phyloP scores from a whole-genome alignment of 1,140 invertebrate genomes.

The Drosophila teissieri region DNA sequence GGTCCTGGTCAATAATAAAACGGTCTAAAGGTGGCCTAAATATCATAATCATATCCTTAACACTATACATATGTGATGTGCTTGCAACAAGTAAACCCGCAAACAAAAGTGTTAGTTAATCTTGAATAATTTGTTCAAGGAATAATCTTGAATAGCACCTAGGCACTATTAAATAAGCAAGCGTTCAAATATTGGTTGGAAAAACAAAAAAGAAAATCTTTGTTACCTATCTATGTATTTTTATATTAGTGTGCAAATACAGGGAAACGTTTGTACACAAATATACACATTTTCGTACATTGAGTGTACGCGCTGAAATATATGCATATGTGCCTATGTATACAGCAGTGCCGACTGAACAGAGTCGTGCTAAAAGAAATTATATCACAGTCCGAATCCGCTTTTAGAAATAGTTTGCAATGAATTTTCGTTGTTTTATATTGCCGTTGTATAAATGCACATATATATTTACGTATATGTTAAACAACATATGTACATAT shows the following conservation, averaged over 20 bases:
- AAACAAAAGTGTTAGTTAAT: not conserved
- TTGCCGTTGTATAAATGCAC: conserved; percentile 9
- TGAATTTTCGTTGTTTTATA: conserved; percentile 38
- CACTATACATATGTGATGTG: not conserved
- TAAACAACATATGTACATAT: conserved; percentile 28
- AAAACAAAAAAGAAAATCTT: conserved; percentile 50
- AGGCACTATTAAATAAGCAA: conserved; percentile 54
- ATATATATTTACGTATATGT: no score
- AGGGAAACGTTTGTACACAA: not conserved
- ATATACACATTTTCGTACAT: not conserved
- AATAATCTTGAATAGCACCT: conserved; percentile 2
- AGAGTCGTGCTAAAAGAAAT: conserved; percentile 64
- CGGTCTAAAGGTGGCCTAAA: not conserved
- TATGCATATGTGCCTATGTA: conserved; percentile 13
- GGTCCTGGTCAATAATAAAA: not conserved
- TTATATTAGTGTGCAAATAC: no score
- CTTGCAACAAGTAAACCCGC: conserved; percentile 46
- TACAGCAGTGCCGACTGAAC: conserved; percentile 55
- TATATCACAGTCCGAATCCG: conserved; percentile 68
- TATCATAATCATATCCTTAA: not conserved
- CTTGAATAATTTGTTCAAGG: conserved; percentile 33
- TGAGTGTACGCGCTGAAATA: not conserved
- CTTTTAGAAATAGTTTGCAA: conserved; percentile 70
- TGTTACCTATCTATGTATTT: conserved; percentile 9
- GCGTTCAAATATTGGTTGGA: conserved; percentile 25